Evolutionary conservation across 2,888 invertebrate genomes (phyloP), one percentile per base, ranked within the genome.

Genomic region (Dynastes grantii): DNA sequence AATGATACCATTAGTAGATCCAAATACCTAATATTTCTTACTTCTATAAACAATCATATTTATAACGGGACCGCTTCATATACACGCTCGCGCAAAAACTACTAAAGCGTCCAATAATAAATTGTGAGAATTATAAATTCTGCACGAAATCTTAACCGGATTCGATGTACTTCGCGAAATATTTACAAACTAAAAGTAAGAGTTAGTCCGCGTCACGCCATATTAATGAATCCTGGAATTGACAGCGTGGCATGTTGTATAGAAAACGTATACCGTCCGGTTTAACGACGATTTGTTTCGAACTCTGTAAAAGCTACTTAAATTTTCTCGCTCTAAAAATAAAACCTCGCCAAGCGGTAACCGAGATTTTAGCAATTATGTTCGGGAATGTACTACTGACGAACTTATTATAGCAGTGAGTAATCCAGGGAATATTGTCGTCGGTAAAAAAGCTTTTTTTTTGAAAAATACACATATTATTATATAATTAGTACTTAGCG

Each of bases 361-460:
- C 76, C 65, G 67, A 55, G 40, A 75, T 61, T 75, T 75, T 61
- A 76, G 53, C 65, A 76, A 76, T 67, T 67, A 63, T 75, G 58
- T 61, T 37, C 63, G 16, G 75, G 73, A 73, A 73, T 73, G 58
- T 58, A 73, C 73, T 58, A 71, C 51, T 55, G 67, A 53, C 65
- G 55, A 53, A 76, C 76, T 76, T 76, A 76, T 76, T 65, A 76
- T 76, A 76, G 76, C 51, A 32, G 64, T 76, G 76, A 76, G 55
- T 65, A 76, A 76, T 53, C 51, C 40, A 55, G 37, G 37, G 40
- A 58, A 53, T 11, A 73, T 73, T 73, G 73, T 73, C 37, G 73
- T 40, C 51, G n/a, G 40, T 5, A 68, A 68, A 68, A 51, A 68
- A 27, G 45, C 45, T 45, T 45, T 29, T 22, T 22, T 61, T 61